Base-by-base conservation (phyloP, 2,888 invertebrate species). In the Chrysina gloriosa region DNA sequence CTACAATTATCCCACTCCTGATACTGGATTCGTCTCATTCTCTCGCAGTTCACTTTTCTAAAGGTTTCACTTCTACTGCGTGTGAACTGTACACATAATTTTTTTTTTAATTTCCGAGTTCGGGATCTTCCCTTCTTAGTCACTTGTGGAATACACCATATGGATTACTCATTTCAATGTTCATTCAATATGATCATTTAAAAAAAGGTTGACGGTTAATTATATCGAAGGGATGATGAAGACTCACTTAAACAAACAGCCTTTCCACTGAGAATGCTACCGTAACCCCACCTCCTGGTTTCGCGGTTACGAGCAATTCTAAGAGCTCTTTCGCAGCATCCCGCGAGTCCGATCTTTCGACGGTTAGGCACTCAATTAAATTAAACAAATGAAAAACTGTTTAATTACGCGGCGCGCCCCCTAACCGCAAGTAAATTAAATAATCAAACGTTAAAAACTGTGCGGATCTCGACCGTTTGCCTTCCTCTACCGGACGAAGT, bases 311-410 rank as follows among this genome's bases (percentile, higher is more conserved):
- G 19, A 42, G 39, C n/a, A n/a, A n/a, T n/a, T n/a, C n/a, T n/a
- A 14, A 39, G 14, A 11, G 5, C 14, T 16, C 2, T 2, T 5
- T 6, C 14, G 14, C 42, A 42, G 5, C 19, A 42, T 19, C 45
- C 7, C 19, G 19, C 45, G 19, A 45, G 19, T 45, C 19, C 45
- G 19, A 19, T 45, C 45, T 21, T 45, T 21, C 39, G 27, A 39
- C 58, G 36, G 36, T 58, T 58, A 58, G 21, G 58, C 58, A 58
- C 58, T 58, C 58, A 58, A 58, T 58, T 58, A 58, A 58, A 58
- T 58, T 58, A 58, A 58, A 58, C 58, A 58, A 58, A 58, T 58
- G 58, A 58, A 58, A 58, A 58, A 58, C 58, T 25, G 58, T 58
- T 58, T 58, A 58, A 58, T 58, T 58, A 58, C 14, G 39, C 23